A percentile compares a stretch with the other conserved stretches of the same genome.
Conservation (phyloP, 2,888 invertebrate species). For the Drosophila acutilabella region DNA sequence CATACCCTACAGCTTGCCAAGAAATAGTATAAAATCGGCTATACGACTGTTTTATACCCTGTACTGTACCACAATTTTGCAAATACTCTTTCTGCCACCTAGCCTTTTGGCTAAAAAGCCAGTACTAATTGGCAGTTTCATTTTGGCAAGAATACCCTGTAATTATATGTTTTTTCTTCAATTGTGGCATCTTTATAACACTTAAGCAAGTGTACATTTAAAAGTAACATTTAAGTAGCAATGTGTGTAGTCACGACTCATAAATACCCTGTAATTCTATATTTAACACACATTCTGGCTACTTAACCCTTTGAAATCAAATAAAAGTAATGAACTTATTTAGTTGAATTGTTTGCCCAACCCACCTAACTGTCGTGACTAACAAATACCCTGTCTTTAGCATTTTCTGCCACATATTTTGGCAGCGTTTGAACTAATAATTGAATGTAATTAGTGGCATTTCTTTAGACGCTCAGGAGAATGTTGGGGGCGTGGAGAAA, state of each 20-base stretch:
- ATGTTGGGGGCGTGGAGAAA: not conserved
- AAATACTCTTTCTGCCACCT: too few species aligned
- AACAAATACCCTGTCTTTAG: slow-evolving; percentile 12
- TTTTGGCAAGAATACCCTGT: too few species aligned
- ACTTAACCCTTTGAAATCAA: not conserved
- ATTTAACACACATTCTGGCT: not conserved
- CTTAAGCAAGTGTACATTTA: too few species aligned
- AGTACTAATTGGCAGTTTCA: too few species aligned
- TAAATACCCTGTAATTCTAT: not conserved
- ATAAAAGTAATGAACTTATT: not conserved
- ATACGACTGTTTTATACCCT: too few species aligned
- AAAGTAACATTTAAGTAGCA: too few species aligned
- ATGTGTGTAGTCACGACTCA: not conserved
- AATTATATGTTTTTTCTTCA: too few species aligned
- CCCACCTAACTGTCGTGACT: not conserved
- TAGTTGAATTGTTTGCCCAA: not conserved
- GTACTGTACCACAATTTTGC: too few species aligned
- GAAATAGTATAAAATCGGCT: too few species aligned
- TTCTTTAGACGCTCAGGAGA: slow-evolving; percentile 1
- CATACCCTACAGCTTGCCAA: too few species aligned
- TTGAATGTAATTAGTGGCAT: slow-evolving; percentile 40
- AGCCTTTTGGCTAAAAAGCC: too few species aligned
- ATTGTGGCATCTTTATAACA: too few species aligned
- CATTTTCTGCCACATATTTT: not conserved
- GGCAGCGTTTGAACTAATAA: slow-evolving; percentile 19